These are phyloP conservation scores for Phasianus colchicus DNA, from an alignment of 2,113 vertebrate genomes.

Conservation along the genomic window DNA sequence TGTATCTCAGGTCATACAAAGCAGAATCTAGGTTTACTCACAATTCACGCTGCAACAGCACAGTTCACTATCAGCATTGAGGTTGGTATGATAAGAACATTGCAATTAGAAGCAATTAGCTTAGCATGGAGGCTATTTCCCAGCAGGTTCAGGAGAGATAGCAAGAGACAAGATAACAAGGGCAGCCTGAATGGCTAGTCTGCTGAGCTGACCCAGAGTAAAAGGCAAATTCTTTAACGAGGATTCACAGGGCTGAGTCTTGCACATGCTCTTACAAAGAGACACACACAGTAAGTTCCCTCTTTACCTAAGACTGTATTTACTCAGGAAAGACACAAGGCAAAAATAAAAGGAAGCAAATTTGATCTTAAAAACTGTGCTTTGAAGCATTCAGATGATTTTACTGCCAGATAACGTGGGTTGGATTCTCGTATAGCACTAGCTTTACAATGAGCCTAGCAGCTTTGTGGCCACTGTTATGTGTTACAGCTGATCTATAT, in stretches of 20 bases:
- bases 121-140: background rate
- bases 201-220: background rate
- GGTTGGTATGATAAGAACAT: background rate
- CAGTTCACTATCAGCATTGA: background rate
- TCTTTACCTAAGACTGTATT: background rate
- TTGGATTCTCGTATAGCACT: background rate
- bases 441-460: background rate
- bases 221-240: background rate
- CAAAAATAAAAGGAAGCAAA: background rate
- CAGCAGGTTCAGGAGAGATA: background rate
- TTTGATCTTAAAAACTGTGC: background rate
- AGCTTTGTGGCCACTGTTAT: background rate
- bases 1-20: background rate
- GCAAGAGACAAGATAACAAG: background rate
- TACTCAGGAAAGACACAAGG: background rate
- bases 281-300: background rate
- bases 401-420: background rate
- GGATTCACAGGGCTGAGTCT: background rate
- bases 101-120: background rate
- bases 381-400: background rate
- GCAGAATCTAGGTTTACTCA: background rate
- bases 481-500: background rate
- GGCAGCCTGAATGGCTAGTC: accelerated
- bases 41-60: background rate
- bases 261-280: background rate